Percentiles rank a stretch among this genome's conserved stretches.
Conservation (phyloP, 2,888 invertebrate species). For the Machimus rusticus region DNA sequence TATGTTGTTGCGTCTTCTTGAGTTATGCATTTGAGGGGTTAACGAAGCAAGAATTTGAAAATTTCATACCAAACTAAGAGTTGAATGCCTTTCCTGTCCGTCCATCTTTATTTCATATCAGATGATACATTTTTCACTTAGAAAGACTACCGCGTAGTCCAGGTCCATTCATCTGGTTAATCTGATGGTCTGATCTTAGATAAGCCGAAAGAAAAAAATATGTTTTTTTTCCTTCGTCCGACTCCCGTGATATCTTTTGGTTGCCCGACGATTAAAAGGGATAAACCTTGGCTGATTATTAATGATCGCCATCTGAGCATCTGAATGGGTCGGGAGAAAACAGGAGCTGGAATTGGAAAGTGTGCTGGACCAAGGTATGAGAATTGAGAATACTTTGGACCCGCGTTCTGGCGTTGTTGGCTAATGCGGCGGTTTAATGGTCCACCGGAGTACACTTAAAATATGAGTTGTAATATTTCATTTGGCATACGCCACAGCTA, state of each 20-base stretch:
- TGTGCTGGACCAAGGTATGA: constrained; percentile 27
- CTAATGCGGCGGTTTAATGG: constrained; percentile 42
- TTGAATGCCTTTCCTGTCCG: background rate
- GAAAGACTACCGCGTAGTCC: constrained; percentile 43
- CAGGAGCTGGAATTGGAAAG: constrained; percentile 10
- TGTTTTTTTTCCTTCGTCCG: background rate
- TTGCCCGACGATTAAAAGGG: constrained; percentile 33
- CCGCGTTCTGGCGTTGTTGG: constrained; percentile 44
- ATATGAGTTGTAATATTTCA: constrained; percentile 55
- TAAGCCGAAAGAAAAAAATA: constrained; percentile 25
- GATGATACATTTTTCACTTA: constrained; percentile 47
- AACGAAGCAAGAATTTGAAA: constrained; percentile 14
- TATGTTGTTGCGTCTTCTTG: background rate
- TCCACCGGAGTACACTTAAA: constrained; percentile 46
- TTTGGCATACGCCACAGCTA: constrained; percentile 54
- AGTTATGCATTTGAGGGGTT: background rate
- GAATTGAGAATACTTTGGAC: constrained; percentile 45
- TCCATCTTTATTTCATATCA: constrained; percentile 6
- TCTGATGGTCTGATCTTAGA: constrained; percentile 47
- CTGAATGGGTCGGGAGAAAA: constrained; percentile 29
- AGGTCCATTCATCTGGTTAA: constrained; percentile 47
- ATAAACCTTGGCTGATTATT: constrained; percentile 39
- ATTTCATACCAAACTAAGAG: constrained; percentile 24
- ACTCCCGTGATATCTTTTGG: constrained; percentile 19
- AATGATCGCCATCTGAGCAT: constrained; percentile 39